Evolutionary conservation across 1,140 invertebrate species (phyloP).

Genomic region (Listronotus oregonensis): DNA sequence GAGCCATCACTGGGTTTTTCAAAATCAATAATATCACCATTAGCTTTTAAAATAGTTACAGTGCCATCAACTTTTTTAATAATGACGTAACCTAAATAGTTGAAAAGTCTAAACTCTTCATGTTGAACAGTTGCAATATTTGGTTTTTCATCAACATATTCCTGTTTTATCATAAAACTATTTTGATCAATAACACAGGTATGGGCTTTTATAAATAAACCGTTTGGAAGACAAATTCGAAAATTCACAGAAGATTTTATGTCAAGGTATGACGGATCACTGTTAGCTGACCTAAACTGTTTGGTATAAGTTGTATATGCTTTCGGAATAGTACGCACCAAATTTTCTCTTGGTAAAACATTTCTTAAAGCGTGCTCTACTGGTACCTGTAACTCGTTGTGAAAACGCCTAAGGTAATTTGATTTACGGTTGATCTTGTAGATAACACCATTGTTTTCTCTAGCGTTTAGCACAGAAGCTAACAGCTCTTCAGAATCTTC

Average conservation of each 20-base stretch:
- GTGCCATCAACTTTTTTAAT: constrained; percentile 44
- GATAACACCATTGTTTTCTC: constrained; percentile 11
- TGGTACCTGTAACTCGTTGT: constrained; percentile 28
- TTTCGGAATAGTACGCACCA: background rate
- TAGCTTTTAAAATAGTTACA: constrained; percentile 35
- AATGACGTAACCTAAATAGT: constrained; percentile 33
- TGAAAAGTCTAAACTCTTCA: constrained; percentile 43
- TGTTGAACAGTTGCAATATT: constrained; percentile 3
- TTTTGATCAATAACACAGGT: constrained; percentile 2
- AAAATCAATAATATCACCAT: constrained; percentile 38
- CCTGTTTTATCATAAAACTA: constrained; percentile 35
- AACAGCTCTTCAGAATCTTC: constrained; percentile 12
- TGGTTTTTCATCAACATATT: constrained; percentile 20
- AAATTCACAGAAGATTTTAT: constrained; percentile 26
- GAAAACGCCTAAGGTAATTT: constrained; percentile 20
- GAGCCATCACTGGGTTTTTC: constrained; percentile 28
- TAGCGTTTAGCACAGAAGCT: constrained; percentile 7
- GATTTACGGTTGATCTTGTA: constrained; percentile 32
- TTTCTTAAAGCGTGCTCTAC: constrained; percentile 18
- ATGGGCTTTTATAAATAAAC: constrained; percentile 30
- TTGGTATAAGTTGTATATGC: constrained; percentile 14
- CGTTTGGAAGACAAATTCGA: constrained; percentile 39
- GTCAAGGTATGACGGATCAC: background rate
- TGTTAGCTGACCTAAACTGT: constrained; percentile 10
- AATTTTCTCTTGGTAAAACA: constrained; percentile 6